Percentiles rank a stretch among this genome's conserved stretches.
Evolutionary conservation across 2,113 vertebrate species (phyloP).

Genomic region (Hassar affinis): DNA sequence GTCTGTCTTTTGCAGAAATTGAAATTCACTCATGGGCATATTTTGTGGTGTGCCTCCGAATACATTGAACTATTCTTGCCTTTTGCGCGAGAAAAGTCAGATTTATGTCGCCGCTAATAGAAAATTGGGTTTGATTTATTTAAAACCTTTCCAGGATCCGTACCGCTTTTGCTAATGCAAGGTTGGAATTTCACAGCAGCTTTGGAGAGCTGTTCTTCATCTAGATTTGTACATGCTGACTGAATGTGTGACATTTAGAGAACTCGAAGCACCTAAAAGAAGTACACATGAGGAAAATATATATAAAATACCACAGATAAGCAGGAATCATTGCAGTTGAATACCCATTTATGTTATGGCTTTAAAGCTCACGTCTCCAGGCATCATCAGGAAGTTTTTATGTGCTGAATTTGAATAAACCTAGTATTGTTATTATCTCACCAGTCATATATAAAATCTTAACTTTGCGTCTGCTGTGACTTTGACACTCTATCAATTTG

Average conservation of each 20-base stretch:
- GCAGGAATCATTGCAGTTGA: background rate
- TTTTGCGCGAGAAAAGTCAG: background rate
- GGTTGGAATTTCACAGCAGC: background rate
- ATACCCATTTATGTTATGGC: background rate
- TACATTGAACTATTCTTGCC: constrained; percentile 34
- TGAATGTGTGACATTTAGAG: constrained; percentile 35
- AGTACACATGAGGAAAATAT: background rate
- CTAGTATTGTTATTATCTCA: background rate
- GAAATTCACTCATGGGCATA: constrained; percentile 14
- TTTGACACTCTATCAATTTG: background rate
- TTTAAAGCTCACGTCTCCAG: background rate
- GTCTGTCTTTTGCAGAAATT: background rate
- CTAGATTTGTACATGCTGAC: constrained; percentile 12
- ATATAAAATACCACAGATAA: background rate
- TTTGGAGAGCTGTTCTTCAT: constrained; percentile 1
- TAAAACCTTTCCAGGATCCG: background rate
- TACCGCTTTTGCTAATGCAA: background rate
- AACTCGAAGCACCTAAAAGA: constrained; percentile 3
- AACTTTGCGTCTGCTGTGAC: background rate
- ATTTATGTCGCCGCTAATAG: background rate
- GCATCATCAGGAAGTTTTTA: background rate
- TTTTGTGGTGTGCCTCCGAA: background rate
- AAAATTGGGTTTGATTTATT: constrained; percentile 27
- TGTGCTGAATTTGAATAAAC: background rate
- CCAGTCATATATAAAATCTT: background rate